Base-by-base conservation (phyloP, 2,113 vertebrate genomes). In the Cinclus mexicanus region DNA sequence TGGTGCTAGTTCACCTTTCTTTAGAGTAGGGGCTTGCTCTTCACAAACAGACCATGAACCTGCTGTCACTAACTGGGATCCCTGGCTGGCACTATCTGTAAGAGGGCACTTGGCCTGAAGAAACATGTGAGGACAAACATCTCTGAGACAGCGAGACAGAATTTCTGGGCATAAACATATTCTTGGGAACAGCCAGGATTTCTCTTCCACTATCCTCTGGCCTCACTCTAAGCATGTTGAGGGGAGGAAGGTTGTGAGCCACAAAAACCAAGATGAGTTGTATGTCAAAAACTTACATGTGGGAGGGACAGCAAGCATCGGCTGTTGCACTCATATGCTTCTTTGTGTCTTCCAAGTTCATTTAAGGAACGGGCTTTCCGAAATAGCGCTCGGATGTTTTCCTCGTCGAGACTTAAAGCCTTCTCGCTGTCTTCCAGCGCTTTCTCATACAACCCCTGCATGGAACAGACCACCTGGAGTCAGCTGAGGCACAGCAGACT, bases 261-360 rank as follows among this genome's bases (percentile, higher is more conserved):
- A 83, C 71, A 79, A 61, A 81, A 67, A 25, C 19, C 41, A 53
- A 33, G 56, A 39, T 7, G 19, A 85, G 24, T 21, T 71, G 9
- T n/a, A 15, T 9, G 20, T 50, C 47, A 64, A 67, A 90, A 59
- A 97, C 99, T 98, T 97, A 99, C 99, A 92, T 99, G 98, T 15
- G 98, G 98, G 50, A 98, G 97, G 26, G 98, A 97, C 11, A 99
- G 98, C 93, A 99, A 97, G 89, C 98, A 99, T 52, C 98, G 95
- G 37, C 98, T 98, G 90, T 98, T 99, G 98, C 98, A 99, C 72
- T 98, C 98, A 22, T 99, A 99, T 0, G 99, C 99, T 94, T 99
- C 99, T 87, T 98, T 99, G 96, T 98, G 98, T 68, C 96, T 98
- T 14, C 98, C 98, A 15, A 99, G 98, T 87, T 98, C 98, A 89